Percentiles rank a stretch among this genome's conserved stretches.
Conservation (phyloP, 2,888 invertebrate species). For the Cephus rjabovi region DNA sequence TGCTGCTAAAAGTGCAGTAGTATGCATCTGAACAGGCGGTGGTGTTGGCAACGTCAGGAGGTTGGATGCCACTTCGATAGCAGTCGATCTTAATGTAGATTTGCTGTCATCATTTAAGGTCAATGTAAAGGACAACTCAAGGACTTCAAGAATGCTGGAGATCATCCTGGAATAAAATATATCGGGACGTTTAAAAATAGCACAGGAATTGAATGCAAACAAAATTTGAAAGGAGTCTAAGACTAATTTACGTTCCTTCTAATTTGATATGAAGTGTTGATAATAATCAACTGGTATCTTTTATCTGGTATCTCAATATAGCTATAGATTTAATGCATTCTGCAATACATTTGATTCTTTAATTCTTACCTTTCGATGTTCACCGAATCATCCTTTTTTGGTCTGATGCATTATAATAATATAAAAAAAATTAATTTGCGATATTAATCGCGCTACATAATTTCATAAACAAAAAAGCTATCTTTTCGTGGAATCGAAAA, state of each 20-base stretch:
- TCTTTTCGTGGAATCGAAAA: not conserved
- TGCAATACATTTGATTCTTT: conserved; percentile 12
- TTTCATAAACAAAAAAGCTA: not conserved
- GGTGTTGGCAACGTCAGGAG: conserved; percentile 79
- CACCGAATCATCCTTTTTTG: conserved; percentile 59
- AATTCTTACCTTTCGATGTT: conserved; percentile 62
- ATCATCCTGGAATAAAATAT: conserved; percentile 70
- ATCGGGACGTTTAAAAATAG: not conserved
- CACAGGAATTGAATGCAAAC: not conserved
- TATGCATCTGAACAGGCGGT: conserved; percentile 78
- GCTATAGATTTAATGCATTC: not conserved
- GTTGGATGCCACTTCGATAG: conserved; percentile 75
- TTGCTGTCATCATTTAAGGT: conserved; percentile 68
- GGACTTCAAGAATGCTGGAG: conserved; percentile 77
- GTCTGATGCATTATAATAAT: conserved; percentile 58
- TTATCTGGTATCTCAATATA: not conserved
- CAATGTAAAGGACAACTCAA: conserved; percentile 79
- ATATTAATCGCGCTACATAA: not conserved
- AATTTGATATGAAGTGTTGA: not conserved
- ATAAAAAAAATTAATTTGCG: conserved; percentile 27
- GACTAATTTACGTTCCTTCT: not conserved
- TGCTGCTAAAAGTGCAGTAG: conserved; percentile 86
- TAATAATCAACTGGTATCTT: not conserved
- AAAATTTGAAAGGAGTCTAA: conserved; percentile 18
- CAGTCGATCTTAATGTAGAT: conserved; percentile 68